Evolutionary conservation across 2,888 invertebrate species (phyloP).

Genomic region (Salticus scenicus): DNA sequence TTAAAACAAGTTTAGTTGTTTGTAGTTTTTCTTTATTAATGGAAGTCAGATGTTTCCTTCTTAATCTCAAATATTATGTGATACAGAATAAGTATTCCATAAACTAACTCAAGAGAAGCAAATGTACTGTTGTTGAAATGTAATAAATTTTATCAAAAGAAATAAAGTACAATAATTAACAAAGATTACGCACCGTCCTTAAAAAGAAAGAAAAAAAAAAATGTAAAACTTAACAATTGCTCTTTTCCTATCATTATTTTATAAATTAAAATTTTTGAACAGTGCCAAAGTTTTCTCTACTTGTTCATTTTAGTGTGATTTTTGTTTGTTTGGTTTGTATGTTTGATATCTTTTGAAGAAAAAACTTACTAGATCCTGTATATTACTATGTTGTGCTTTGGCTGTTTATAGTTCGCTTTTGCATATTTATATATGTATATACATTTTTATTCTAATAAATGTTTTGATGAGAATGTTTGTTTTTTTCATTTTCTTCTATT

Average conservation of each 20-base stretch:
- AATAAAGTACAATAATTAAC: slow-evolving; percentile 33
- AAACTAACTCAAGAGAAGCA: too few relatives aligned
- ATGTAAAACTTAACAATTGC: slow-evolving; percentile 6
- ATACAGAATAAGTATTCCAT: too few relatives aligned
- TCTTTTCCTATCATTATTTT: not conserved
- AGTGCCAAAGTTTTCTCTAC: slow-evolving; percentile 53
- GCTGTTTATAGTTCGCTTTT: slow-evolving; percentile 66
- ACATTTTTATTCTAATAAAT: slow-evolving; percentile 68
- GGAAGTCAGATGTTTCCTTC: too few relatives aligned
- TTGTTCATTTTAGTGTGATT: not conserved
- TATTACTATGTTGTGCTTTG: slow-evolving; percentile 38
- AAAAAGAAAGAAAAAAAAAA: slow-evolving; percentile 15
- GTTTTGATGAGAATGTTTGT: slow-evolving; percentile 55
- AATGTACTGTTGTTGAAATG: slow-evolving; percentile 18
- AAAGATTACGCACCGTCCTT: slow-evolving; percentile 47
- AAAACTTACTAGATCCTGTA: slow-evolving; percentile 31
- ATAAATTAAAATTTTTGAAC: slow-evolving; percentile 6
- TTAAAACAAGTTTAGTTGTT: too few relatives aligned
- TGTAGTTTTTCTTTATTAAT: too few relatives aligned
- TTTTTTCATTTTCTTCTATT: too few relatives aligned
- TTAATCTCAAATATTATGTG: too few relatives aligned
- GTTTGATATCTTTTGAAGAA: slow-evolving; percentile 25
- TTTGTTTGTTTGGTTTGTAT: slow-evolving; percentile 10
- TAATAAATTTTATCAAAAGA: slow-evolving; percentile 32
- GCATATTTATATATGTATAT: slow-evolving; percentile 66